Evolutionary conservation across 2,888 invertebrate species (phyloP).

Genomic region (Acanthosepion esculentum): DNA sequence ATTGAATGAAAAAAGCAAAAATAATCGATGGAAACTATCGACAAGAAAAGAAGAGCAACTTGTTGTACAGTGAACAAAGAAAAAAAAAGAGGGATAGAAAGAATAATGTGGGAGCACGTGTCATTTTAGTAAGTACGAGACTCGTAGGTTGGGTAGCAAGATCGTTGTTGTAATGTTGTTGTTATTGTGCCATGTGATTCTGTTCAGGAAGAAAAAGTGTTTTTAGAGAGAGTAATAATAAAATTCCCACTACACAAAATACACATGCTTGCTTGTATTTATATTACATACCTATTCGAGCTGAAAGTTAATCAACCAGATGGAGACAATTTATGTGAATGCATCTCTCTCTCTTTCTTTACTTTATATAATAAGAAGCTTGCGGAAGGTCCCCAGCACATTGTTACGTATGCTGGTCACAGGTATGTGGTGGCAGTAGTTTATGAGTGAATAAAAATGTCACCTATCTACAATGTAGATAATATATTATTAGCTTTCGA

Average conservation of each 20-base stretch:
- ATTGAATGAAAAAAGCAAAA: not conserved
- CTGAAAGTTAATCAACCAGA: constrained; percentile 11
- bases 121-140: not conserved
- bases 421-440: constrained; percentile 21
- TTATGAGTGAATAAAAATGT: not conserved
- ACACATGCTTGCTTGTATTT: not conserved
- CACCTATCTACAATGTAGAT: not conserved
- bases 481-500: not conserved
- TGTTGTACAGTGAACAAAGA: not conserved
- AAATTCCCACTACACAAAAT: not conserved
- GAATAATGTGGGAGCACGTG: not conserved
- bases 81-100: not conserved
- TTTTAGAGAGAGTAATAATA: not conserved
- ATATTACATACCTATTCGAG: not conserved
- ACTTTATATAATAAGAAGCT: not conserved
- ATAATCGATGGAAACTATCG: too few species aligned
- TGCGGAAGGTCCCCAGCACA: not conserved
- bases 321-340: not conserved
- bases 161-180: not conserved
- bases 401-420: constrained; percentile 33
- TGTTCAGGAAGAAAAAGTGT: not conserved
- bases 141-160: not conserved
- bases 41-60: too few species aligned
- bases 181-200: not conserved
- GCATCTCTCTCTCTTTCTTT: not conserved